These are phyloP conservation scores for Chydorus sphaericus DNA, from an alignment of 2,888 invertebrate species.

Conservation along the genomic window DNA sequence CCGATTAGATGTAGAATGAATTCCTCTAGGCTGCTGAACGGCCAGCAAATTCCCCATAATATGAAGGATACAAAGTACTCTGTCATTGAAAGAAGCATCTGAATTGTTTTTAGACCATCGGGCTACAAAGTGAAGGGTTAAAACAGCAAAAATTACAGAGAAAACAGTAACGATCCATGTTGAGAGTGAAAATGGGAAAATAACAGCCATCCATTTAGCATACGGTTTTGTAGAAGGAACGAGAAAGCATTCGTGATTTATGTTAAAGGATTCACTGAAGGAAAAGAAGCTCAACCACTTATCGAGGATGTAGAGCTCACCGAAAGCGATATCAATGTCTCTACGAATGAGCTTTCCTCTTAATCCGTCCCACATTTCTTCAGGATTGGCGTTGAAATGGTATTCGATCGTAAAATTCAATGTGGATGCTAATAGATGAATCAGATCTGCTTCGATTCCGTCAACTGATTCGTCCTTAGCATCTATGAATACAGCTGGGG, in stretches of 20 bases:
- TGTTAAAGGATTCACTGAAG: constrained; percentile 4
- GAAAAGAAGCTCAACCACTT: not conserved
- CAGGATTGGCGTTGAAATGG: no score
- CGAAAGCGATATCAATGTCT: constrained; percentile 10
- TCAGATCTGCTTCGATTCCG: no score
- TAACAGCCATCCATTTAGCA: constrained; percentile 2
- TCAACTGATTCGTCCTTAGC: no score
- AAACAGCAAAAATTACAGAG: not conserved
- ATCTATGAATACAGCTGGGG: no score
- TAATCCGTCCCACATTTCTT: no score
- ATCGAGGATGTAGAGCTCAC: constrained; percentile 3
- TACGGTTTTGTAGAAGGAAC: not conserved
- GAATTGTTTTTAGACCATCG: not conserved
- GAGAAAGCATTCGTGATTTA: constrained; percentile 6
- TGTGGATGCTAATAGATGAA: no score
- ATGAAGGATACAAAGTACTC: not conserved
- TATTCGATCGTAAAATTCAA: no score
- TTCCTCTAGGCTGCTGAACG: not conserved
- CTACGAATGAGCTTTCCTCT: no score
- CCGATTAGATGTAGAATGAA: not conserved
- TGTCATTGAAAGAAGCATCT: no score
- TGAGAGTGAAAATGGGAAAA: not conserved
- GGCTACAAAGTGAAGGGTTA: not conserved
- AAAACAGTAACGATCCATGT: constrained; percentile 6
- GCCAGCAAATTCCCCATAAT: not conserved